Evolutionary conservation across 2,888 invertebrate genomes (phyloP).

Genomic region (Galeopsomyia nigrocyanea): DNA sequence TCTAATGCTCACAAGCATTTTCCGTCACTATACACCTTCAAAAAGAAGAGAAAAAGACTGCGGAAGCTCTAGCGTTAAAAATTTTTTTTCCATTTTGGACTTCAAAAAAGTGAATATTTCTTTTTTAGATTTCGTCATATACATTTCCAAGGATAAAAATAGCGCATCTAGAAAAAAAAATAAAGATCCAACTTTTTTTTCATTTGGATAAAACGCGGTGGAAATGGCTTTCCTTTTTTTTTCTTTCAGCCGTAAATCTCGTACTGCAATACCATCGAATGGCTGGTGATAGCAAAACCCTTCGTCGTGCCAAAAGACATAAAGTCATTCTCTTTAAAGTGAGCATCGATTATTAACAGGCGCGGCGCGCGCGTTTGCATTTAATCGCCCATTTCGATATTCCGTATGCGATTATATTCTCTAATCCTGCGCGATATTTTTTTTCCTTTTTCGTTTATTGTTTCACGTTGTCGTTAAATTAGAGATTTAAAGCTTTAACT

Average conservation of each 20-base stretch:
- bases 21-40: too few species aligned
- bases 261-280: background rate
- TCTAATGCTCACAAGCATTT: too few species aligned
- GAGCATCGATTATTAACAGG: too few species aligned
- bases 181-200: too few species aligned
- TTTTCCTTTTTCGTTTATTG: background rate
- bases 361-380: background rate
- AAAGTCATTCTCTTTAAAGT: slow-evolving; percentile 7
- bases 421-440: background rate
- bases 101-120: too few species aligned
- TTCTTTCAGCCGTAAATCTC: background rate
- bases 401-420: background rate
- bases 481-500: background rate
- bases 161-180: too few species aligned
- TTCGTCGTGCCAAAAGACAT: background rate
- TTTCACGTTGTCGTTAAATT: background rate
- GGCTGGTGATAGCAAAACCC: background rate
- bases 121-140: too few species aligned
- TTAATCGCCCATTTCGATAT: slow-evolving; percentile 1
- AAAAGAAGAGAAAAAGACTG: too few species aligned
- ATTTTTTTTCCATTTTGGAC: too few species aligned
- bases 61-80: too few species aligned
- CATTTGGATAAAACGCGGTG: too few species aligned
- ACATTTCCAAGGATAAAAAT: too few species aligned
- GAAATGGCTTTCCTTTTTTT: slow-evolving; percentile 7